These are phyloP conservation scores for Vipera latastei DNA, from an alignment of 2,797 vertebrate species.

Conservation along the genomic window DNA sequence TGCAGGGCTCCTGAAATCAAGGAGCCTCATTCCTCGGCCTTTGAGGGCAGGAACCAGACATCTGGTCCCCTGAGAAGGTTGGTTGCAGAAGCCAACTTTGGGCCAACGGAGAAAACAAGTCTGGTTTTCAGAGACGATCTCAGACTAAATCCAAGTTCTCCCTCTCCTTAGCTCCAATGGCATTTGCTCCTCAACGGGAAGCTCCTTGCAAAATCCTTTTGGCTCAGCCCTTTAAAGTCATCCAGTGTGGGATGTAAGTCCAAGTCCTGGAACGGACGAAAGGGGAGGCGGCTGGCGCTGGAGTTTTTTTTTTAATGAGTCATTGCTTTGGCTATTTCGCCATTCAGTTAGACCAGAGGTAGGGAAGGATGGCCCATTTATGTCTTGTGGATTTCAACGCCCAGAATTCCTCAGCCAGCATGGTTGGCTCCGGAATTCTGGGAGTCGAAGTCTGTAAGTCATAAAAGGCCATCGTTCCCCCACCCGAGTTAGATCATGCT, in stretches of 20 bases:
- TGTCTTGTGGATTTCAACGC: neutral
- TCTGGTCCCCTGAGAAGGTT: neutral
- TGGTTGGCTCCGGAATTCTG: neutral
- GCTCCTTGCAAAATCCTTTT: neutral
- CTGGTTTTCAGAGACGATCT: neutral
- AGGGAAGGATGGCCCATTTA: neutral
- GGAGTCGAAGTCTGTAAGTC: neutral
- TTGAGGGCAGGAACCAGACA: neutral
- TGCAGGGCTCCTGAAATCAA: neutral
- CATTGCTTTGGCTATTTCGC: neutral
- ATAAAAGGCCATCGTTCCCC: neutral
- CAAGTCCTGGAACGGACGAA: neutral
- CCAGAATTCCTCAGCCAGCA: neutral
- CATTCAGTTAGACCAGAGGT: neutral
- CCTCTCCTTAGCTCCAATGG: neutral
- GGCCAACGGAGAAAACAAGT: neutral
- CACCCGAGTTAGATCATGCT: neutral
- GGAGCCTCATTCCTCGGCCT: neutral
- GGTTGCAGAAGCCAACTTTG: neutral
- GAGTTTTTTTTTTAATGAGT: neutral
- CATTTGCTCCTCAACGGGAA: neutral
- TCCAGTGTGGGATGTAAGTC: neutral
- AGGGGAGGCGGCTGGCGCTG: neutral
- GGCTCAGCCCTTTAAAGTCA: neutral
- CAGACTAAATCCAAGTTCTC: neutral